phyloP scores from a whole-genome alignment of 2,888 invertebrate genomes.

The Bombyx huttoni region DNA sequence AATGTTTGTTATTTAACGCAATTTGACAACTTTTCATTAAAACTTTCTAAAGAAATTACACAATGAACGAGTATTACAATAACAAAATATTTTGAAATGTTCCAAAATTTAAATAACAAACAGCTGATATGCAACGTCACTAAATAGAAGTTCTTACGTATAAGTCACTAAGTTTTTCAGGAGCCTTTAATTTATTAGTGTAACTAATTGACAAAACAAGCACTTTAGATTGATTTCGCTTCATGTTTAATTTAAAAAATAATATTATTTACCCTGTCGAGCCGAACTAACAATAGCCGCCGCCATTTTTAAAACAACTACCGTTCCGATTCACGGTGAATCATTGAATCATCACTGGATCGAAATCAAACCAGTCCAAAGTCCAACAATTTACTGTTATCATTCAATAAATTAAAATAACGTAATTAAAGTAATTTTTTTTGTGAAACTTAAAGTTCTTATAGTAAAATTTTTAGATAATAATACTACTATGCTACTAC shows the following conservation, averaged over 20 bases:
- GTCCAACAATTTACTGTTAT: not conserved
- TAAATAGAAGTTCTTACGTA: conserved; percentile 15
- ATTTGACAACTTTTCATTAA: not conserved
- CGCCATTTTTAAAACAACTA: conserved; percentile 51
- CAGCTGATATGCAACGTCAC: conserved; percentile 49
- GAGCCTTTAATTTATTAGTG: not conserved
- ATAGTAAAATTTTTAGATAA: no score
- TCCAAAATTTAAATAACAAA: conserved; percentile 25
- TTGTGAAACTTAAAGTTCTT: no score
- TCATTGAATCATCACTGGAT: not conserved
- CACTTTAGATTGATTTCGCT: not conserved
- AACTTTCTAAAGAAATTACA: not conserved
- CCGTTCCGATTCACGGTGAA: conserved; percentile 19
- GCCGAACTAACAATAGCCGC: conserved; percentile 68
- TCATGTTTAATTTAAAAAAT: conserved; percentile 15
- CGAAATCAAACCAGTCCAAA: not conserved
- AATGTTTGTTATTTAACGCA: conserved; percentile 17
- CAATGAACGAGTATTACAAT: not conserved
- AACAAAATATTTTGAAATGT: conserved; percentile 10
- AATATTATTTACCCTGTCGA: conserved; percentile 65
- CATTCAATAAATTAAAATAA: no score
- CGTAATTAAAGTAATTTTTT: no score
- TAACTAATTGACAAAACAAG: not conserved
- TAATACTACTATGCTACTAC: no score
- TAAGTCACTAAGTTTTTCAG: not conserved